Base-by-base conservation (phyloP, 2,797 vertebrate genomes). In the Delichon dasypus region DNA sequence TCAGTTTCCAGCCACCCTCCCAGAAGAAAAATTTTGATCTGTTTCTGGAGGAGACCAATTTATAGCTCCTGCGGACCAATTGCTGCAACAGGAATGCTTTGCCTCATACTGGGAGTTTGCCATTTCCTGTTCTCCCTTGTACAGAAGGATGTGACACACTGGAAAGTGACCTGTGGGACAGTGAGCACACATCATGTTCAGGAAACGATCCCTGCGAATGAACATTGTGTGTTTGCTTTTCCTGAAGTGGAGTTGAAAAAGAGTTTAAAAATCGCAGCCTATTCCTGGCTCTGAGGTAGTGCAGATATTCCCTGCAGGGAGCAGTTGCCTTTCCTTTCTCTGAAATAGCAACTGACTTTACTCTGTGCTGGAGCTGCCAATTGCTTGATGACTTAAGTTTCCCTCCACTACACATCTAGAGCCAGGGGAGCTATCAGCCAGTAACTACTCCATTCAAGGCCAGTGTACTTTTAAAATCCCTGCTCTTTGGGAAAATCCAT, bases 61-160 rank as follows among this genome's bases (percentile, higher is more conserved):
- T 98, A 98, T 98, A 98, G 97, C 90, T 95, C 87, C 94, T 9
- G 29, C 1, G 79, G 91, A 81, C 97, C 97, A 97, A 97, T 98
- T 95, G 93, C 90, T 61, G 95, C 8, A 1, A 81, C 93, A 97
- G 96, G 96, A 98, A 96, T 95, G 95, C 92, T 96, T 97, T 96
- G 97, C 95, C 97, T 98, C 97, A 97, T 95, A 95, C 88, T 96
- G 97, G 96, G 97, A 97, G 97, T 94, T 86, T 96, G 97, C 96
- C 89, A 23, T 97, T 98, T 98, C 98, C 98, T 98, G 97, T 64
- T 95, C 88, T 97, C 96, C 95, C 97, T 96, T 79, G 68, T 95
- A 96, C 96, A 97, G 92, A 97, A 98, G 98, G 98, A 98, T 97
- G 91, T 98, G 98, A 98, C 98, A 97, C 93, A 95, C 89, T 97